Conservation (phyloP, 1,140 invertebrate species). For the Amyelois transitella region DNA sequence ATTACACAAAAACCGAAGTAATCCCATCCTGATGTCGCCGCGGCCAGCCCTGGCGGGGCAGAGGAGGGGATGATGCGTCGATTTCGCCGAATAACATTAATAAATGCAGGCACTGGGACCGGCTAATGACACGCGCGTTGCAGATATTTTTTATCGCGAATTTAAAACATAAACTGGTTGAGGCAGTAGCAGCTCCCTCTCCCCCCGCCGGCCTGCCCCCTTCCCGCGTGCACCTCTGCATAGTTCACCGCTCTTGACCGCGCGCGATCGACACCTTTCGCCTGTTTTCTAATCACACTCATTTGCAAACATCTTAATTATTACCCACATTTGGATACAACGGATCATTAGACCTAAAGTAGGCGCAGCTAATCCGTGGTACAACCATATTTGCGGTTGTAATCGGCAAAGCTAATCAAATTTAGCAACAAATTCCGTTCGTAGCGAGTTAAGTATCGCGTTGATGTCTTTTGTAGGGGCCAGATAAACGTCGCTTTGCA, state of each 20-base stretch:
- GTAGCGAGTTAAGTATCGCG: constrained; percentile 10
- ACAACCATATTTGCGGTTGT: not conserved
- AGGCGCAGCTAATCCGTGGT: not conserved
- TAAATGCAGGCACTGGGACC: constrained; percentile 50
- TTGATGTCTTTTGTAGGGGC: constrained; percentile 34
- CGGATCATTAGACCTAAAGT: not conserved
- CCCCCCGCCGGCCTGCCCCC: constrained; percentile 14
- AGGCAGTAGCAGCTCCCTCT: constrained; percentile 21
- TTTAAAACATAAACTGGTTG: constrained; percentile 67
- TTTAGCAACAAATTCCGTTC: not conserved
- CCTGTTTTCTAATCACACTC: constrained; percentile 1
- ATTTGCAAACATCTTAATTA: not conserved
- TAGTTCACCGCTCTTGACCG: constrained; percentile 35
- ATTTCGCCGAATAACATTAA: constrained; percentile 70
- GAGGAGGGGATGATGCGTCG: constrained; percentile 46
- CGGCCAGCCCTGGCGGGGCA: constrained; percentile 15
- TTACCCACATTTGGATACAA: not conserved
- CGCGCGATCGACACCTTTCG: constrained; percentile 12
- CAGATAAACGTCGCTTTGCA: constrained; percentile 7
- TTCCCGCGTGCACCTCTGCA: constrained; percentile 33
- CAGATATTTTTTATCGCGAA: constrained; percentile 69
- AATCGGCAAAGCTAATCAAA: not conserved
- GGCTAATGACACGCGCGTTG: constrained; percentile 67
- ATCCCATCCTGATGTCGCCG: constrained; percentile 9
- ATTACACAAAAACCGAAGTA: constrained; percentile 6